Evolutionary conservation across 2,888 invertebrate species (phyloP).

Genomic region (Drosophila paracracens): DNA sequence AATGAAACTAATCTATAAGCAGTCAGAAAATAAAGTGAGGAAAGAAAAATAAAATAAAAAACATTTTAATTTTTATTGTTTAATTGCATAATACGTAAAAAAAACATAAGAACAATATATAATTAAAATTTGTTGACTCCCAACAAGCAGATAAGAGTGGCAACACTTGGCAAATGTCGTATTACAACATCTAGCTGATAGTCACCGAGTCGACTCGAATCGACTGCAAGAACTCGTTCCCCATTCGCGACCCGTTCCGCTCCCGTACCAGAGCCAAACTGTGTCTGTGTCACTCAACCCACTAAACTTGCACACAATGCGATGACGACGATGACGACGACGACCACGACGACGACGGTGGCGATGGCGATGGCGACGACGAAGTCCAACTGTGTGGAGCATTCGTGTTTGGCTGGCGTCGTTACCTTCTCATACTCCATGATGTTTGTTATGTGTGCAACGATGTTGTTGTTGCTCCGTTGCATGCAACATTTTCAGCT

Average conservation of each 20-base stretch:
- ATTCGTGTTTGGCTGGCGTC: constrained; percentile 44
- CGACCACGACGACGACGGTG: constrained; percentile 19
- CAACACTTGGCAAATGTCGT: constrained; percentile 40
- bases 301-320: constrained; percentile 77
- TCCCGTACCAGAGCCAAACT: constrained; percentile 67
- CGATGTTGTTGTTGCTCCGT: constrained; percentile 1
- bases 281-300: constrained; percentile 80
- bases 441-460: constrained; percentile 5
- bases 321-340: constrained; percentile 26
- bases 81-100: too few species aligned
- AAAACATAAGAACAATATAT: background rate
- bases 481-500: constrained; percentile 52
- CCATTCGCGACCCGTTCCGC: constrained; percentile 55
- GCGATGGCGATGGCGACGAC: constrained; percentile 17
- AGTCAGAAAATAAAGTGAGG: background rate
- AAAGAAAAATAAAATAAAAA: too few species aligned
- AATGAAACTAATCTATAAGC: background rate
- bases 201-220: constrained; percentile 16
- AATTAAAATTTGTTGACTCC: background rate
- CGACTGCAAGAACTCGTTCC: constrained; percentile 55
- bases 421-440: constrained; percentile 23
- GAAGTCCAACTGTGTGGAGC: constrained; percentile 47
- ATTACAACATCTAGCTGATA: constrained; percentile 41
- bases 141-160: constrained; percentile 23
- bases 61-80: too few species aligned